Percentiles rank a stretch among this genome's conserved stretches.
These are phyloP conservation scores for Dicentrarchus labrax DNA, from an alignment of 2,113 vertebrate genomes.

Conservation along the genomic window DNA sequence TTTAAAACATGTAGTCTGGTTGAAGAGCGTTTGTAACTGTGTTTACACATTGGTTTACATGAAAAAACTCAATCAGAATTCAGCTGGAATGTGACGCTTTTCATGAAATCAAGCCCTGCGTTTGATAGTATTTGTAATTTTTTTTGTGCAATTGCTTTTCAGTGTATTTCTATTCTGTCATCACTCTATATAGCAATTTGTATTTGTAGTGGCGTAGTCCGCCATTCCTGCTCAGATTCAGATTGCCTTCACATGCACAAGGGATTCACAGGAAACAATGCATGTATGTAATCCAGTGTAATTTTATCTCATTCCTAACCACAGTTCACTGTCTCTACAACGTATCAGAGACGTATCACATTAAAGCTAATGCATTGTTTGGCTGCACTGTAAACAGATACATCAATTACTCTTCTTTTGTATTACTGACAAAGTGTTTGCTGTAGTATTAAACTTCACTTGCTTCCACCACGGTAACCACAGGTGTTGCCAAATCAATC, in stretches of 20 bases:
- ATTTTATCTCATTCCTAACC: not conserved
- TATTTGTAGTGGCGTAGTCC: not conserved
- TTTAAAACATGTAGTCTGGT: not conserved
- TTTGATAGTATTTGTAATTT: not conserved
- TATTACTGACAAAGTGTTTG: not conserved
- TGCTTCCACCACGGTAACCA: not conserved
- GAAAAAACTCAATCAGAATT: too few species aligned
- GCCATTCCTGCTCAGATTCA: not conserved
- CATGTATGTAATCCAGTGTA: not conserved
- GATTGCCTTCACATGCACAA: not conserved
- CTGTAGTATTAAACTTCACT: not conserved
- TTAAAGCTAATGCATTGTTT: too few species aligned
- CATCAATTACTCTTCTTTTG: too few species aligned
- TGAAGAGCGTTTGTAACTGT: not conserved
- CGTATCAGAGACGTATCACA: too few species aligned
- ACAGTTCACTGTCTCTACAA: not conserved
- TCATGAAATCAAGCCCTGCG: too few species aligned
- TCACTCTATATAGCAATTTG: not conserved
- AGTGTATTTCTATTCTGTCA: not conserved
- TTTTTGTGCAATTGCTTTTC: not conserved
- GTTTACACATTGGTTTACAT: too few species aligned
- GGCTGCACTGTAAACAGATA: too few species aligned
- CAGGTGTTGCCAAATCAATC: not conserved
- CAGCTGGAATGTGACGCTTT: too few species aligned
- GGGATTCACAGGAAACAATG: not conserved